These are phyloP conservation scores for Glomeris maerens DNA, from an alignment of 1,140 invertebrate species.

Conservation along the genomic window DNA sequence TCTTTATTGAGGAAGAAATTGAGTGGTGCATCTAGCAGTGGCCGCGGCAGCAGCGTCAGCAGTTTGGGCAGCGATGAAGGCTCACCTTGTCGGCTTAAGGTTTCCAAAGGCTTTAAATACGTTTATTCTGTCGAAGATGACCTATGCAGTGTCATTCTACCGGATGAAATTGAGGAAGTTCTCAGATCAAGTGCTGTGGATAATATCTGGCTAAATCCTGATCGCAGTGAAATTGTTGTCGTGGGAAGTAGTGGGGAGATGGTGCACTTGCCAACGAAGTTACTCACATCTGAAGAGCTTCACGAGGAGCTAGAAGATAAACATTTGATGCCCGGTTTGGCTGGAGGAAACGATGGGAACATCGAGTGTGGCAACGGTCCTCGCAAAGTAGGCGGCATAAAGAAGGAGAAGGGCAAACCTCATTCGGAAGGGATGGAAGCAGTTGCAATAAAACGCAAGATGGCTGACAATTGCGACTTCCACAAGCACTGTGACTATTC, in stretches of 20 bases:
- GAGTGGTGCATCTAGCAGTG: not conserved
- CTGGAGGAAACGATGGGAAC: slow-evolving; percentile 1
- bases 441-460: slow-evolving; percentile 1
- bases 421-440: not conserved
- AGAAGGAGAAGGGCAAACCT: slow-evolving; percentile 18
- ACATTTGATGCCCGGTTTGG: slow-evolving; percentile 12
- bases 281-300: slow-evolving; percentile 5
- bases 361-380: not conserved
- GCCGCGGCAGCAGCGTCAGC: slow-evolving; percentile 10
- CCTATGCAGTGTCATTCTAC: slow-evolving; percentile 56
- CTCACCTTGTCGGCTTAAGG: too few species aligned
- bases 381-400: slow-evolving; percentile 50
- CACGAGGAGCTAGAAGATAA: slow-evolving; percentile 32
- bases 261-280: slow-evolving; percentile 39
- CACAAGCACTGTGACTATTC: too few species aligned
- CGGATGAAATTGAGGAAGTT: slow-evolving; percentile 54
- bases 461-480: too few species aligned
- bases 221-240: slow-evolving; percentile 53
- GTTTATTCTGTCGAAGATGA: slow-evolving; percentile 53
- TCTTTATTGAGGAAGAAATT: not conserved
- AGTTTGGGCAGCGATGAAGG: too few species aligned
- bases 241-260: slow-evolving; percentile 54
- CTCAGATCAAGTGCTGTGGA: slow-evolving; percentile 58
- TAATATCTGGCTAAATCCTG: slow-evolving; percentile 56
- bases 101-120: slow-evolving; percentile 35